Percentiles rank a stretch among this genome's conserved stretches.
These are phyloP conservation scores for Bibio marci DNA, from an alignment of 2,888 invertebrate genomes.

Conservation along the genomic window DNA sequence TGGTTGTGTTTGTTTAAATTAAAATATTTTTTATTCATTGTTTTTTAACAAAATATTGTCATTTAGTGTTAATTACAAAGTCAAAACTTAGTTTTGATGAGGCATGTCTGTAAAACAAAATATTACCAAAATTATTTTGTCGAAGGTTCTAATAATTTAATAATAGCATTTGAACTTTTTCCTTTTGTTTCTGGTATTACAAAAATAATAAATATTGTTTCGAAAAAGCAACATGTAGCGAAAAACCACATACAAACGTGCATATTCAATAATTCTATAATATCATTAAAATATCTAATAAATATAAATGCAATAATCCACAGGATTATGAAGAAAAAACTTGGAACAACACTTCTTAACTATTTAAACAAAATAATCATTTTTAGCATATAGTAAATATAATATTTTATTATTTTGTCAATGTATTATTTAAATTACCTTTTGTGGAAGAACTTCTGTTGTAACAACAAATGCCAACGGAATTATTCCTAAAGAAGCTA, in stretches of 20 bases:
- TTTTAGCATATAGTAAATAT: too few species aligned
- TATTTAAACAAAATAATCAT: not conserved
- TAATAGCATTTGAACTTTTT: constrained; percentile 9
- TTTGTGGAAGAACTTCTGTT: constrained; percentile 16
- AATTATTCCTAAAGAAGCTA: constrained; percentile 20
- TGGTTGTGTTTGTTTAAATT: too few species aligned
- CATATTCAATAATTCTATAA: constrained; percentile 13
- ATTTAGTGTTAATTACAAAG: too few species aligned
- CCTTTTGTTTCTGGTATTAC: constrained; percentile 27
- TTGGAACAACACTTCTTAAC: too few species aligned
- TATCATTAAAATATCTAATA: constrained; percentile 12
- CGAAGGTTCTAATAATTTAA: too few species aligned
- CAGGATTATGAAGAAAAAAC: not conserved
- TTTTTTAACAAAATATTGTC: too few species aligned
- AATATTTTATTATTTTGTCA: too few species aligned
- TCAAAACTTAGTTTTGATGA: too few species aligned
- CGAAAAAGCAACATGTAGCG: constrained; percentile 16
- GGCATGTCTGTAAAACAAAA: too few species aligned
- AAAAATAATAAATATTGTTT: constrained; percentile 18
- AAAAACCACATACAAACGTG: constrained; percentile 22
- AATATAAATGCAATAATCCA: constrained; percentile 17
- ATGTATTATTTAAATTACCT: too few species aligned
- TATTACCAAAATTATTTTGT: too few species aligned
- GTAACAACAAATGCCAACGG: constrained; percentile 21
- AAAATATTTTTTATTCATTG: too few species aligned